Base-by-base conservation (phyloP, 1,140 invertebrate species). In the Octopus bimaculoides region DNA sequence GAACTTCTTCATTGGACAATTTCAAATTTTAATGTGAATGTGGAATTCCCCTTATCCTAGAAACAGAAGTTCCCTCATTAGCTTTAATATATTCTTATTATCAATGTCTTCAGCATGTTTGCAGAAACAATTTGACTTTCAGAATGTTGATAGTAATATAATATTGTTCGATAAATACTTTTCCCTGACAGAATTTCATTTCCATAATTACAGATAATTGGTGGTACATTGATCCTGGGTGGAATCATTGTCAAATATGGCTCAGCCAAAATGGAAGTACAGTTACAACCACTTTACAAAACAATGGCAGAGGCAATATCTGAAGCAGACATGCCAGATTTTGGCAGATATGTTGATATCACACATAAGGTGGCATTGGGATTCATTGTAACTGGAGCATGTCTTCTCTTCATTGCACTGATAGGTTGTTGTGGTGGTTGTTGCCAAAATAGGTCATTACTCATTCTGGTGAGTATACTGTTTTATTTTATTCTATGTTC, bases 201-300 rank as follows among this genome's bases (percentile, higher is more conserved):
- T 41, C 26, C 3, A 41, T 41, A 41, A 12, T 71, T 71, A n/a
- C 66, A 71, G 66, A 71, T 71, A n/a, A 71, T 71, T 17, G 66
- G 17, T 14, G 8, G 17, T 17, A 20, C 26, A 9, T n/a, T 71
- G 66, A 71, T 71, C 66, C 26, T 71, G 6, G 66, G 66, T 10
- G 66, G 66, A n/a, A 17, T 71, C 66, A 71, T 71, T 17, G 66
- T 71, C 6, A 71, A 71, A 71, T 71, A 71, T 20, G 26, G 66
- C 14, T 8, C 66, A 10, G 14, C 17, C 17, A 14, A 71, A 71
- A 71, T 71, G 66, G 66, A 71, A 17, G 66, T n/a, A 17, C 66
- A 71, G 14, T 20, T 71, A 5, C 7, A 71, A 71, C 66, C 66
- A 6, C 26, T 71, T n/a, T 71, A 71, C 14, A 20, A 6, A n/a